Evolutionary conservation across 2,797 vertebrate genomes (phyloP), one percentile per base, ranked within the genome.

Genomic region (Sebastolobus altivelis): DNA sequence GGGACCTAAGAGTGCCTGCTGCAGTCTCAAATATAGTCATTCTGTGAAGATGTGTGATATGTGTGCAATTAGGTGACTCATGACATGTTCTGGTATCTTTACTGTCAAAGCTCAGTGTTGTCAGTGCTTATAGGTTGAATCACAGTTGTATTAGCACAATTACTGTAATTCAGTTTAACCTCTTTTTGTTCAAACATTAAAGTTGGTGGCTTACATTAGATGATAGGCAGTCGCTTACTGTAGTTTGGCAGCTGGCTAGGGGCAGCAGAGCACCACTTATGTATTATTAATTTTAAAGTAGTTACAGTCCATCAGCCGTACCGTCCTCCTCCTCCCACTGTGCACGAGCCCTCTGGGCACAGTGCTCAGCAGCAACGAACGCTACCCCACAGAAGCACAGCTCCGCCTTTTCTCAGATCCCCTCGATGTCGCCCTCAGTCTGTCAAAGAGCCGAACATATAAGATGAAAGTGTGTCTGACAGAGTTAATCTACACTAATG

Each of bases 271-370:
- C 40, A 14, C n/a, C 56, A 37, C 66, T 76, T 80, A 75, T 91
- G 37, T 71, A 84, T 90, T 86, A 90, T 90, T 89, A 18, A 91
- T 80, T 73, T 22, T 60, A 55, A 85, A 83, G 75, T 72, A 77
- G 70, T 86, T 79, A 20, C 33, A 79, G 74, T 80, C 69, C 74
- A 84, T 73, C 80, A 77, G 77, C 67, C 68, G 14, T 14, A 46
- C 43, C 6, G 3, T 68, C 35, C 33, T 56, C 66, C n/a, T 84
- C 40, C 66, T 77, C 71, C 58, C 55, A 18, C 58, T 29, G 58
- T 25, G 74, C 37, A 59, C 6, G 10, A 67, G 65, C 72, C 72
- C 59, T 75, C 59, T 43, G 73, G 75, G 78, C 56, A 70, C 22
- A 43, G 65, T 35, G 60, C 77, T 74, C 54, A 72, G 61, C 46